Base-by-base conservation (phyloP, 2,888 invertebrate species). In the Apeira syringaria region DNA sequence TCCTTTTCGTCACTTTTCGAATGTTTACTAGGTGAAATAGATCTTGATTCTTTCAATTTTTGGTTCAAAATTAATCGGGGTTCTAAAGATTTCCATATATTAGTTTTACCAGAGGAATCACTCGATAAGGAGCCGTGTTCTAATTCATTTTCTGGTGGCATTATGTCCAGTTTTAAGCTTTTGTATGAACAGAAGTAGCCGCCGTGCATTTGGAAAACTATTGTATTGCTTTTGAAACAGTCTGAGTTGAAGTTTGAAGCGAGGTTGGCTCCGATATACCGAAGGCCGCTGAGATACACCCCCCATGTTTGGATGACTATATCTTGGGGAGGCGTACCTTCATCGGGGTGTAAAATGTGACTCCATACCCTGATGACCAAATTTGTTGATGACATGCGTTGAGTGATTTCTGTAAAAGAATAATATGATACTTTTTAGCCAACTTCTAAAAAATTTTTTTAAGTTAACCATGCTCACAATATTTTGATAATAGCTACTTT, bases 181-280 rank as follows among this genome's bases (percentile, higher is more conserved):
- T 85, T 89, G 52, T 90, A 90, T 0, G 92, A 92, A 24, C 95
- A 94, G 73, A 97, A 98, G 66, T 93, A 96, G 2, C 97, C 97
- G 22, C 96, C 97, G 50, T 95, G 95, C 92, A 98, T 93, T 85
- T 95, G 94, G 78, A 98, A 96, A 60, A 98, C 93, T 59, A 97
- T 81, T 28, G 95, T 93, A 73, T 96, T 95, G 50, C 91, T 86
- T 69, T 91, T 91, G 59, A 96, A 93, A 61, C 93, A 91, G 39
- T 91, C 91, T 1, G 94, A 93, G 26, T 93, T 92, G 64, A 94
- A 92, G 56, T 91, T 91, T 6, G 95, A 94, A 30, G 92, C 86
- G 40, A 94, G 75, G 70, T 94, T 93, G 32, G 93, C 92, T 32
- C 95, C 94, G 27, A 95, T 91, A 62, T 94, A 95, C 36, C 94